Evolutionary conservation across 2,888 invertebrate genomes (phyloP), one percentile per base, ranked within the genome.

Genomic region (Amaurobius ferox): DNA sequence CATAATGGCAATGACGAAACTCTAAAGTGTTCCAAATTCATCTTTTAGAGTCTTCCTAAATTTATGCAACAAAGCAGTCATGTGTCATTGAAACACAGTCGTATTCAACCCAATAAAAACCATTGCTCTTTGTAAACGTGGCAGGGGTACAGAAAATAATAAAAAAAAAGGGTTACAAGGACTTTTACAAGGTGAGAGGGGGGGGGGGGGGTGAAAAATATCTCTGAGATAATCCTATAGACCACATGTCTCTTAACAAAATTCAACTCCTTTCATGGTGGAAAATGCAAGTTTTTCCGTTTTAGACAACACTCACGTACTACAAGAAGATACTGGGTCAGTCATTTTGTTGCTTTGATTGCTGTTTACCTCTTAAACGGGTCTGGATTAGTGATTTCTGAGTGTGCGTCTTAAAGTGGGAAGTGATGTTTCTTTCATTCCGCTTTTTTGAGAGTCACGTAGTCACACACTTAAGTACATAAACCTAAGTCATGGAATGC

Each of bases 241-340:
- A 6, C 44, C 9, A 55, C 55, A 23, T 16, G 55, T 16, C 23
- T 23, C 23, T n/a, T 55, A 23, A 55, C 23, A 55, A 23, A 23
- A n/a, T 55, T 55, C 16, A 23, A 11, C 23, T 55, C 55, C 55
- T 55, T 55, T 16, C 55, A 23, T 55, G 55, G 55, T 6, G 23
- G 55, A 55, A 55, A 55, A 23, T 55, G 55, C 23, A 55, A 16
- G 55, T 23, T 3, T 3, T 55, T 1, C 13, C 5, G 23, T 16
- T 23, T 55, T 55, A 55, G 5, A 55, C 19, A 23, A 19, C 11
- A 5, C 23, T 55, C 55, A 55, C 55, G 55, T 55, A 5, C 23
- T 3, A 55, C 55, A 44, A 16, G 55, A 55, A 23, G 3, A 55
- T 55, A 55, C 55, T 55, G 55, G 55, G 55, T 55, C 55, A 55